Evolutionary conservation across 2,797 vertebrate genomes (phyloP).

Genomic region (Pelobates cultripes): DNA sequence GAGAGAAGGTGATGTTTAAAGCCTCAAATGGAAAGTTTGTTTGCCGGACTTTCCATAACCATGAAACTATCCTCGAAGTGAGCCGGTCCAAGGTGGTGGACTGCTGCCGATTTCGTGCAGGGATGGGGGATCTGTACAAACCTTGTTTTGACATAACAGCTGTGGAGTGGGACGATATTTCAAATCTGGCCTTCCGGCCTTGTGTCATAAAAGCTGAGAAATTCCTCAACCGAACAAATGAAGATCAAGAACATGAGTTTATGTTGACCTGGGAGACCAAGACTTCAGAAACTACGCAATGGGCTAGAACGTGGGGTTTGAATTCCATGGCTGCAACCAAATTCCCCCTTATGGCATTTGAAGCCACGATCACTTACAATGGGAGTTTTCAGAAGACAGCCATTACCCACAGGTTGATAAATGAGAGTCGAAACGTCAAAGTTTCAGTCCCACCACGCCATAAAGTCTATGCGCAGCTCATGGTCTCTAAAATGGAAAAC

Average conservation of each 20-base stretch:
- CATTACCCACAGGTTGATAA: not conserved
- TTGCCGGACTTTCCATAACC: conserved; percentile 21
- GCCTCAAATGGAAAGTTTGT: conserved; percentile 42
- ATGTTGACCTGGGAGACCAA: conserved; percentile 26
- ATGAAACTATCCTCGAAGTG: conserved; percentile 19
- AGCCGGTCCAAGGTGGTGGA: not conserved
- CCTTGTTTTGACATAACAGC: conserved; percentile 27
- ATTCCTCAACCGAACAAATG: conserved; percentile 28
- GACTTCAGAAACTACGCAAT: conserved; percentile 12
- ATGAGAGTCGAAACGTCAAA: conserved; percentile 10
- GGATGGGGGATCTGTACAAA: conserved; percentile 27
- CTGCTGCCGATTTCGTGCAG: conserved; percentile 29
- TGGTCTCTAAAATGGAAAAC: conserved; percentile 41
- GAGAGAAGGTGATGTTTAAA: conserved; percentile 27
- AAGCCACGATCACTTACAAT: conserved; percentile 24
- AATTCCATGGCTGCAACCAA: not conserved
- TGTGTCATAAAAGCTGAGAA: conserved; percentile 25
- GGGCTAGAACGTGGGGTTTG: conserved; percentile 36
- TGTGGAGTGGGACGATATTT: conserved; percentile 14
- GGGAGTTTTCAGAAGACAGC: conserved; percentile 31
- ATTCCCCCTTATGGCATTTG: not conserved
- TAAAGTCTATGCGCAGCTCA: conserved; percentile 30
- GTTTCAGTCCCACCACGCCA: conserved; percentile 20
- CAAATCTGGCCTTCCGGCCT: conserved; percentile 20
- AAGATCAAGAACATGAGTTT: not conserved